Evolutionary conservation across 2,888 invertebrate species (phyloP), one percentile per base, ranked within the genome.

Genomic region (Unio pictorum): DNA sequence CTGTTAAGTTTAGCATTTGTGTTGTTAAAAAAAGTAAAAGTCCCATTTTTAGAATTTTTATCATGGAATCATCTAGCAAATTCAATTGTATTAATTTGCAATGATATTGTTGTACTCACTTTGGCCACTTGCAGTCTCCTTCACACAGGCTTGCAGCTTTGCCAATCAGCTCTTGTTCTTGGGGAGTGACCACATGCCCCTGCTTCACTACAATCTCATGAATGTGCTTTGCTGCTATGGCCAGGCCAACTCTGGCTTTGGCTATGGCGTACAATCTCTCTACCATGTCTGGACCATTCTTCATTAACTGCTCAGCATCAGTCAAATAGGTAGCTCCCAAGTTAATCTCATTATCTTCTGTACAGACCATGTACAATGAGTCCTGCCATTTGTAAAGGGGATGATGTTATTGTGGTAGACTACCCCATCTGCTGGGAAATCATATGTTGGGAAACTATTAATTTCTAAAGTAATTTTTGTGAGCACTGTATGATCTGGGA

Each of bases 191-290:
- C 30, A 58, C 28, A 18, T 68, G 71, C 3, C 62, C 30, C 4
- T 66, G 61, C 66, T 73, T 72, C 55, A 61, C 55, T 30, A 78
- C 74, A 34, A 72, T 63, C 20, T 68, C 69, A 54, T 78, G 64
- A 30, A 85, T 69, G 65, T 69, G 72, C 28, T 75, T 76, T 8
- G 84, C 83, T 3, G 75, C 70, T 18, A 80, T 73, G 54, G 73
- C 64, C 55, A 84, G 79, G 1, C 82, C 82, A 67, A 75, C 80
- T 59, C 83, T 72, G 30, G 74, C 71, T 34, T 71, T 67, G 7
- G 84, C 83, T 54, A 84, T 30, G 20, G 74, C 74, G 56, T 74
- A 74, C n/a, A 83, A 55, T 60, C 79, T 76, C 23, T 72, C 73
- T 4, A 83, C 73, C 62, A 65, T 55, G 20, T 77, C 58, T 17